Base-by-base conservation (phyloP, 2,888 invertebrate species). In the Bombyx huttoni region DNA sequence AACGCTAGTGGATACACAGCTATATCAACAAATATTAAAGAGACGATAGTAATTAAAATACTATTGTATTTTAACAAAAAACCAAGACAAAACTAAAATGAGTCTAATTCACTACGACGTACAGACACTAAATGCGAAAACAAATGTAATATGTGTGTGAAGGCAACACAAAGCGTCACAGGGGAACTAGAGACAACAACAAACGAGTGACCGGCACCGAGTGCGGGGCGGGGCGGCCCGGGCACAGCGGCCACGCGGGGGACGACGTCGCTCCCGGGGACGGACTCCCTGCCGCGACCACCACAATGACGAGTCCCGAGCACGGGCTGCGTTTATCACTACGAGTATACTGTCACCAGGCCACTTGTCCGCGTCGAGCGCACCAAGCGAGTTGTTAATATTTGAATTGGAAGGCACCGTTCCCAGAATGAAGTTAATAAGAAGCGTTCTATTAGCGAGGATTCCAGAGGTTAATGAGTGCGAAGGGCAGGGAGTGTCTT, bases 401-500 rank as follows among this genome's bases (percentile, higher is more conserved):
- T 3, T 24, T 24, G 24, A 24, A 40, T 10, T 40, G 12, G 40
- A 10, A 12, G 3, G 9, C 40, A 8, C 40, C 8, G 40, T 10
- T 3, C 12, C 40, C 40, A 40, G 40, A 40, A 40, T 12, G 1
- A 1, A 12, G 9, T 40, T 40, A 24, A 24, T 24, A 40, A 40
- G 40, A 40, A 40, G 40, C 40, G 40, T 40, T 40, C 9, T 40
- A 12, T 3, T 40, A 40, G 40, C 40, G 40, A 40, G 40, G 40
- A 40, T 24, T 24, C 24, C 24, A 24, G 5, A 40, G 51, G 57
- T 53, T 52, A 56, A 47, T 13, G 51, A 40, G 40, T 40, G 40
- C 40, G 40, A 7, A 7, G 12, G 40, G 40, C n/a, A 5, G 24
- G 24, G 24, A 56, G 64, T 51, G 56, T 82, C 93, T 93, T 92